Conservation (phyloP, 2,797 vertebrate species). For the Tympanoctomys barrerae region DNA sequence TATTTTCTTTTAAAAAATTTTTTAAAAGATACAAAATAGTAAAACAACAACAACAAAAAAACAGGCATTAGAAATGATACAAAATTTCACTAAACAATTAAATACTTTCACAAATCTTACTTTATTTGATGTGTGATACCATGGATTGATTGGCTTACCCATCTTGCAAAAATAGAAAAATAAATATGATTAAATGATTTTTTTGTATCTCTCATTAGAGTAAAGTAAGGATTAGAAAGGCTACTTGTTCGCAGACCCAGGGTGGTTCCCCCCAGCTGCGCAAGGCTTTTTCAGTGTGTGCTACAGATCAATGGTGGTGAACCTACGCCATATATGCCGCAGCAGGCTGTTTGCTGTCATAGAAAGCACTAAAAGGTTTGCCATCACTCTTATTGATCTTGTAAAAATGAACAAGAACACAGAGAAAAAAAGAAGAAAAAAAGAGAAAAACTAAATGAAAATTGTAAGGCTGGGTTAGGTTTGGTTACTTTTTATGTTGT, state of each 20-base stretch:
- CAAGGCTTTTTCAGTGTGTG: background rate
- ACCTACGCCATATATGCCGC: rapidly evolving
- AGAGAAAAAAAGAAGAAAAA: background rate
- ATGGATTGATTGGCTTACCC: background rate
- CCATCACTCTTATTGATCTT: background rate
- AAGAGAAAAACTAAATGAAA: slow-evolving; percentile 15
- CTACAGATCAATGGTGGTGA: background rate
- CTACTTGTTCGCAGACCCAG: too few species aligned
- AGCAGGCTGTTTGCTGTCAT: background rate
- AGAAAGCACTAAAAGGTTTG: background rate
- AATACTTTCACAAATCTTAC: background rate
- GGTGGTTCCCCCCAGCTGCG: background rate
- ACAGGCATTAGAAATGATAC: too few species aligned
- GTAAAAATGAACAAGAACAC: background rate
- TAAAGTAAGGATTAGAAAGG: background rate
- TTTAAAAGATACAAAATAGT: too few species aligned
- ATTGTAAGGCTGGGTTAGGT: background rate
- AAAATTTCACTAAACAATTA: background rate
- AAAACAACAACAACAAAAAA: too few species aligned
- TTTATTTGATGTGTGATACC: background rate
- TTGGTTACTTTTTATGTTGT: slow-evolving; percentile 1
- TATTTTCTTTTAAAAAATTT: too few species aligned
- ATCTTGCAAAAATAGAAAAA: background rate
- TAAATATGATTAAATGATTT: background rate
- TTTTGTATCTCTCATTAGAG: background rate